phyloP scores from a whole-genome alignment of 2,113 vertebrate genomes.

The Muscicapa adusta region DNA sequence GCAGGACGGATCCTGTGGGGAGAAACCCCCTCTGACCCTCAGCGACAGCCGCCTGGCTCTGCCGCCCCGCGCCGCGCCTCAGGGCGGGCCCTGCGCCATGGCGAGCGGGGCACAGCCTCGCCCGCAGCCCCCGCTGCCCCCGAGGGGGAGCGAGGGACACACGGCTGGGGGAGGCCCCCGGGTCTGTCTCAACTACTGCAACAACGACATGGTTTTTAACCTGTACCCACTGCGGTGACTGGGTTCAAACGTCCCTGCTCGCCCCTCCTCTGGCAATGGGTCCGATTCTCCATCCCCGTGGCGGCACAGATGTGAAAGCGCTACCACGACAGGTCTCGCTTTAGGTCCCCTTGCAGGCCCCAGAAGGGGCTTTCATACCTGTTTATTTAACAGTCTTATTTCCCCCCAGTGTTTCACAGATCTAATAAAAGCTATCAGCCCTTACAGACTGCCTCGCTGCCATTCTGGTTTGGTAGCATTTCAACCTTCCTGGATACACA shows the following conservation, averaged over 20 bases:
- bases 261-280: background rate
- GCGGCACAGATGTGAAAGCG: rapidly evolving
- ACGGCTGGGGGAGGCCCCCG: background rate
- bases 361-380: background rate
- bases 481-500: background rate
- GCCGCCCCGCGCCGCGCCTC: background rate
- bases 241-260: background rate
- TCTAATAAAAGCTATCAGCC: background rate
- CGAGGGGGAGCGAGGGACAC: background rate
- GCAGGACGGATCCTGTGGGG: background rate
- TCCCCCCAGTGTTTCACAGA: background rate
- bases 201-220: background rate
- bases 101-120: background rate
- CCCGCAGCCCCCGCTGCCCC: background rate
- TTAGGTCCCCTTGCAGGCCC: background rate
- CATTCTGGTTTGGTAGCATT: background rate
- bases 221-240: slow-evolving; percentile 33
- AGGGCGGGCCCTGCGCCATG: slow-evolving; percentile 4
- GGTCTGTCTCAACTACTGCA: background rate
- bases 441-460: background rate
- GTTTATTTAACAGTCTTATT: background rate
- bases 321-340: rapidly evolving
- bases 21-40: background rate
- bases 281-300: background rate
- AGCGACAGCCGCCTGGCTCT: background rate